Evolutionary conservation across 2,888 invertebrate species (phyloP), one percentile per base, ranked within the genome.

Genomic region (Lobophora halterata): DNA sequence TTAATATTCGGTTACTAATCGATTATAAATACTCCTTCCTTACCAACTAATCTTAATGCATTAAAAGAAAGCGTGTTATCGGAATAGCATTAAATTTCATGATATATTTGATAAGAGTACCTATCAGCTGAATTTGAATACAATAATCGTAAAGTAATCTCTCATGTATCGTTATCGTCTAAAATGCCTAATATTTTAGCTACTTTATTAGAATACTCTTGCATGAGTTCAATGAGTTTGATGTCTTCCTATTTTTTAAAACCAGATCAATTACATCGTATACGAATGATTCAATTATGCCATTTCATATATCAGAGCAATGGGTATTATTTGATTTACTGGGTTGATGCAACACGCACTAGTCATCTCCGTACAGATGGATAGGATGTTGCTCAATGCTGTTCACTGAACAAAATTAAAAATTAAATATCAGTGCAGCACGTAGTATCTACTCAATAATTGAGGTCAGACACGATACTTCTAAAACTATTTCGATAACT

Each of bases 341-440:
- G 46, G 65, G 64, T 70, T 67, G 59, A 59, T 60, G 71, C 54
- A 66, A 52, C 55, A 59, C 53, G 51, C 59, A 63, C 49, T 34
- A 25, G 10, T 25, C 24, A 36, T 36, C 29, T 37, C 37, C 28
- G 29, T 51, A 37, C 59, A 57, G 40, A 54, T 48, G 49, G 34
- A 26, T 67, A 64, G 61, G 60, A 68, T 60, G 43, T 71, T 70
- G 48, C 61, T 59, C 54, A 68, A 71, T 49, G 32, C 55, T 60
- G 56, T 52, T 37, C 42, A 35, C 38, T 18, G 18, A 41, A 30
- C 36, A 43, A 49, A 47, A 54, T 49, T 46, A 31, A 46, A 52
- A 50, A 50, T 45, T 9, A 14, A 5, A 16, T n/a, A 12, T n/a
- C 17, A 8, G 5, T 11, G 8, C 10, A 18, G 14, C 8, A 12